A percentile compares a stretch with the other conserved stretches of the same genome.
Evolutionary conservation across 1,140 invertebrate species (phyloP).

Genomic region (Grapholita molesta): DNA sequence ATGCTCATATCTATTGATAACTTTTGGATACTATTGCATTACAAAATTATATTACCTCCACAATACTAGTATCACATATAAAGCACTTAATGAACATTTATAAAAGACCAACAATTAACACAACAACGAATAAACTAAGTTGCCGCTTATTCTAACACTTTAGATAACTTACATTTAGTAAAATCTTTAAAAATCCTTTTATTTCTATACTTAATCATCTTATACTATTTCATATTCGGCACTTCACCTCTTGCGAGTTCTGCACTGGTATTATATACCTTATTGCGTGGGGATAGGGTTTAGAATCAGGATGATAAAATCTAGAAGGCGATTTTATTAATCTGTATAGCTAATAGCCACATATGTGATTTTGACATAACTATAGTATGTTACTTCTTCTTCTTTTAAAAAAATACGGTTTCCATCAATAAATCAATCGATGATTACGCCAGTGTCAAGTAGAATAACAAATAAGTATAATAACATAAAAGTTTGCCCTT

Average conservation of each 20-base stretch:
- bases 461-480: no score
- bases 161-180: background rate
- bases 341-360: background rate
- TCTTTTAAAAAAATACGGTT: no score
- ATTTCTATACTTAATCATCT: background rate
- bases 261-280: conserved; percentile 8
- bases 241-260: conserved; percentile 6
- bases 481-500: no score
- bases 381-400: no score
- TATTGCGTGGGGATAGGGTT: background rate
- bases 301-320: background rate
- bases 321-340: background rate
- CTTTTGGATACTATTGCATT: no score
- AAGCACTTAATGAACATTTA: background rate
- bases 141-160: background rate
- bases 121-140: background rate
- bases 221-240: conserved; percentile 2
- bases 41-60: background rate
- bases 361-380: no score
- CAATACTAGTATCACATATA: background rate
- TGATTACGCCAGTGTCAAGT: no score
- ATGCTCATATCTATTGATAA: no score
- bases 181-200: conserved; percentile 10
- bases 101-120: background rate
- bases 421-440: no score